Percentiles rank a stretch among this genome's conserved stretches.
phyloP scores from a whole-genome alignment of 2,888 invertebrate genomes.

The Rhaphigaster nebulosa region DNA sequence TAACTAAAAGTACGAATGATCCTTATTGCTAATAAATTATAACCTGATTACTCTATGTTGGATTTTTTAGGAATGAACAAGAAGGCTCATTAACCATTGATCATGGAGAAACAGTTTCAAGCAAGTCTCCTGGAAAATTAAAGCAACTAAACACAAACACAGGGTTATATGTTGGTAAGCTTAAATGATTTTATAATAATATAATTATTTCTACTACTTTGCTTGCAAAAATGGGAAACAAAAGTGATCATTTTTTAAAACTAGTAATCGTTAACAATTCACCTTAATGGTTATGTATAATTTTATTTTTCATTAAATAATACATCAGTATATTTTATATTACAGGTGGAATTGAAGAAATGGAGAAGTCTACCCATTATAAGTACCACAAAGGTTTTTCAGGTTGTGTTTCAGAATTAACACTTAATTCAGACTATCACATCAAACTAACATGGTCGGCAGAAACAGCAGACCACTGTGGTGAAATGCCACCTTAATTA shows the following conservation, averaged over 20 bases:
- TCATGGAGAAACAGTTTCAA: slow-evolving; percentile 83
- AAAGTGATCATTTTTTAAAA: neutral
- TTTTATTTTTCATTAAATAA: slow-evolving; percentile 44
- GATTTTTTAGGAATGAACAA: slow-evolving; percentile 80
- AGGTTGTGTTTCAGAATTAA: slow-evolving; percentile 88
- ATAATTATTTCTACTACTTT: neutral
- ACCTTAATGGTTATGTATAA: neutral
- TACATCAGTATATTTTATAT: slow-evolving; percentile 62
- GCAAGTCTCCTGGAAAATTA: slow-evolving; percentile 86
- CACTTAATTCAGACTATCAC: slow-evolving; percentile 83
- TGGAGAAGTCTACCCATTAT: slow-evolving; percentile 78
- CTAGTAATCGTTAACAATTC: neutral
- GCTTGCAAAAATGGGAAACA: neutral
- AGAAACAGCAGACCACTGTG: slow-evolving; percentile 63
- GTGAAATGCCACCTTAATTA: slow-evolving; percentile 62
- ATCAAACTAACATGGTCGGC: slow-evolving; percentile 70
- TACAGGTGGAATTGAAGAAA: slow-evolving; percentile 85
- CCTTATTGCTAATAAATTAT: neutral
- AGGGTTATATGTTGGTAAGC: slow-evolving; percentile 87
- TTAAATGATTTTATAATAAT: neutral
- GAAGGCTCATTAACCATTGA: slow-evolving; percentile 92
- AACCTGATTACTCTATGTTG: neutral
- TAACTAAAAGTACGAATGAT: neutral
- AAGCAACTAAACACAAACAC: slow-evolving; percentile 89
- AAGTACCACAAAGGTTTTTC: slow-evolving; percentile 82